Evolutionary conservation across 2,113 vertebrate species (phyloP).

Genomic region (Oryzias woworae): DNA sequence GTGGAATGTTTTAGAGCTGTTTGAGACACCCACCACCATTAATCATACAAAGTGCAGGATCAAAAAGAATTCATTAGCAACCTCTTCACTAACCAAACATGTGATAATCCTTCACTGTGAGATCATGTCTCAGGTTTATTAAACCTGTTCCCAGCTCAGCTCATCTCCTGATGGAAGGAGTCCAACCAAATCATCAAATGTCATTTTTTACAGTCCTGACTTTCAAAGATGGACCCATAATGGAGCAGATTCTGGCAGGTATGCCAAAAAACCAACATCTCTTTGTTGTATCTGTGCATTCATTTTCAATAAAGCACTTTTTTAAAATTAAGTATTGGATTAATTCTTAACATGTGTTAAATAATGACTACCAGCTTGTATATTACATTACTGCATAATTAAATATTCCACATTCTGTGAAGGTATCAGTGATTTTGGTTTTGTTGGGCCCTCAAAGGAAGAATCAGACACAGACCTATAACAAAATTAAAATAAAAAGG

Average conservation of each 20-base stretch:
- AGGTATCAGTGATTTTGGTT: slow-evolving; percentile 4
- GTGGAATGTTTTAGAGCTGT: slow-evolving; percentile 49
- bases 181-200: too few relatives aligned
- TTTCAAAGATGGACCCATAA: too few relatives aligned
- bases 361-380: neutral
- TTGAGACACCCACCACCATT: slow-evolving; percentile 14
- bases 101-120: slow-evolving; percentile 40
- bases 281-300: too few relatives aligned
- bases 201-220: too few relatives aligned
- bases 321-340: too few relatives aligned
- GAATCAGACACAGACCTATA: slow-evolving; percentile 4
- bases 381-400: neutral
- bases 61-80: neutral
- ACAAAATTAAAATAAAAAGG: slow-evolving; percentile 4
- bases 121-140: neutral
- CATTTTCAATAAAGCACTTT: too few relatives aligned
- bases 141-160: slow-evolving; percentile 6
- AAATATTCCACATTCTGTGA: neutral
- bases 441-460: slow-evolving; percentile 15
- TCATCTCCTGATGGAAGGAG: too few relatives aligned
- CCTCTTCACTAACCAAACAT: neutral
- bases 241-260: too few relatives aligned
- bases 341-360: too few relatives aligned
- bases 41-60: neutral
- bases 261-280: too few relatives aligned